Conservation (phyloP, 2,113 vertebrate genomes). For the Channa maculata region DNA sequence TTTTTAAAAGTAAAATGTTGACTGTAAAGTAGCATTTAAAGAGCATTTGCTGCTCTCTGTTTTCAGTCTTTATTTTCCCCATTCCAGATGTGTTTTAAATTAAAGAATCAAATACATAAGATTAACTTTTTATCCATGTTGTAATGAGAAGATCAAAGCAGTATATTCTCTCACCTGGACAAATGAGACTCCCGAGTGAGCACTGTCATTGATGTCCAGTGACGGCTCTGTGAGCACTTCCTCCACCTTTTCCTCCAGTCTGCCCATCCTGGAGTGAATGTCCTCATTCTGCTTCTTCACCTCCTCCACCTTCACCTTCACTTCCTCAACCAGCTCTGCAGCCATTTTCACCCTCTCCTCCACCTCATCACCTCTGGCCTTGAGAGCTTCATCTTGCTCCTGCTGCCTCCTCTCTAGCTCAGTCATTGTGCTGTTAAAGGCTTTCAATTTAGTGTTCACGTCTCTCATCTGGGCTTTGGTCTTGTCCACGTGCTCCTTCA, state of each 20-base stretch:
- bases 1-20: too few relatives aligned
- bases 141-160: too few relatives aligned
- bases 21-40: too few relatives aligned
- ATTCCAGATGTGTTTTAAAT: background rate
- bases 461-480: constrained; percentile 88
- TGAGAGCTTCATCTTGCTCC: constrained; percentile 68
- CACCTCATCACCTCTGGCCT: constrained; percentile 50
- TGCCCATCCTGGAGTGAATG: constrained; percentile 75
- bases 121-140: too few relatives aligned
- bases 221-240: constrained; percentile 27
- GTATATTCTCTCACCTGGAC: constrained; percentile 71
- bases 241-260: constrained; percentile 77
- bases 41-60: too few relatives aligned
- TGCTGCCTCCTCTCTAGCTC: constrained; percentile 74
- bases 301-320: constrained; percentile 71
- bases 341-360: constrained; percentile 64
- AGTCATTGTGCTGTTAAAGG: constrained; percentile 83
- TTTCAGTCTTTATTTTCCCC: too few relatives aligned
- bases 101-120: too few relatives aligned
- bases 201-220: constrained; percentile 54
- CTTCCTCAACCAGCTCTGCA: constrained; percentile 54
- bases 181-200: constrained; percentile 40
- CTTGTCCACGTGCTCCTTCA: constrained; percentile 93
- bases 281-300: constrained; percentile 69
- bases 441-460: constrained; percentile 81